Evolutionary conservation across 2,797 vertebrate species (phyloP), one percentile per base, ranked within the genome.

Genomic region (Coregonus ussuriensis): DNA sequence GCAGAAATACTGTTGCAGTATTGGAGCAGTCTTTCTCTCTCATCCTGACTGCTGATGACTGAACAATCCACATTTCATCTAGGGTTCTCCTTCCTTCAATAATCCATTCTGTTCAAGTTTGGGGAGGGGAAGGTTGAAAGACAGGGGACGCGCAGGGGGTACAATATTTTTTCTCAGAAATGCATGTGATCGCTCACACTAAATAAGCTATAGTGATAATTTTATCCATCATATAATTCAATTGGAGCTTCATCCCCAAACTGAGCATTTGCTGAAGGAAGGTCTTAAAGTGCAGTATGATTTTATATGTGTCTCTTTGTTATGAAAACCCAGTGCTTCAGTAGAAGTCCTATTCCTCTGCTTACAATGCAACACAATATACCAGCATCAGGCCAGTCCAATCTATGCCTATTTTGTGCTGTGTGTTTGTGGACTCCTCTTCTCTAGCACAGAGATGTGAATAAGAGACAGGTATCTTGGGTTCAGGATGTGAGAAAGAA

Each of bases 51-150:
- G 35, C 52, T 53, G 31, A 25, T 51, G 41, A 47, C 41, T 47
- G 41, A 47, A 47, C 41, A 47, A 11, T 74, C 79, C 83, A 87
- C 82, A 81, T 68, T n/a, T 47, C 33, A 31, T 71, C 21, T 63
- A 33, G 31, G 15, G 31, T 68, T 59, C 31, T 66, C 62, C 72
- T 54, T 76, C 74, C 78, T 68, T 81, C 73, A 79, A 81, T 86
- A 78, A 82, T 86, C 74, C 80, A 82, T 82, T 87, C 75, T 84
- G 80, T 83, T 82, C 78, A 83, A 83, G 84, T 81, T 77, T 88
- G 84, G 51, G 75, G 67, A 63, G 69, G 59, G 56, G 33, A 21
- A n/a, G 47, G 31, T 14, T 14, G 53, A 11, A 25, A 25, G 59
- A 11, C 56, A 7, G 15, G 62, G 47, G 65, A 54, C 35, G 37